Evolutionary conservation across 2,113 vertebrate species (phyloP).

Genomic region (Ammodytes dubius): DNA sequence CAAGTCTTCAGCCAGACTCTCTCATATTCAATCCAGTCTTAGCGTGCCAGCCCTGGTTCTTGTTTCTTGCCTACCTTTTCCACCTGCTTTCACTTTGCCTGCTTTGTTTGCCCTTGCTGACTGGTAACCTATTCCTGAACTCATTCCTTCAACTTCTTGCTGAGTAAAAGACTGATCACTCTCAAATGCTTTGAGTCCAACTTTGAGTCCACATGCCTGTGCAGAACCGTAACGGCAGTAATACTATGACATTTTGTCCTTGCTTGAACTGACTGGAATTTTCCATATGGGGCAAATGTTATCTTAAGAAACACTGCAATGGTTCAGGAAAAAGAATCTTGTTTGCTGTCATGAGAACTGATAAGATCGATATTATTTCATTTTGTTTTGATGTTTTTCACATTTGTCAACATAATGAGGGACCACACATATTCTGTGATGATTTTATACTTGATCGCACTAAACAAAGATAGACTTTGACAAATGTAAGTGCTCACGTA

Average conservation of each 20-base stretch:
- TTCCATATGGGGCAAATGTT: neutral
- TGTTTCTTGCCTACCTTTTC: no score
- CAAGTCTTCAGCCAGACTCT: neutral
- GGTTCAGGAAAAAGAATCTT: neutral
- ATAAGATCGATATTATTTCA: neutral
- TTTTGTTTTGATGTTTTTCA: slow-evolving; percentile 18
- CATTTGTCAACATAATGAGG: slow-evolving; percentile 18
- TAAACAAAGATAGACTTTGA: slow-evolving; percentile 46
- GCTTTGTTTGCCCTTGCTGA: neutral
- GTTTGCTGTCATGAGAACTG: slow-evolving; percentile 7
- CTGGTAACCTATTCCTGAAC: neutral
- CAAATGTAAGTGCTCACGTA: slow-evolving; percentile 11
- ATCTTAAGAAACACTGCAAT: neutral
- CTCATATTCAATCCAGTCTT: neutral
- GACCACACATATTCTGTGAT: slow-evolving; percentile 57
- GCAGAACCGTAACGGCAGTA: neutral
- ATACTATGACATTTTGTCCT: neutral
- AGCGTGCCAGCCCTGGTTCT: neutral
- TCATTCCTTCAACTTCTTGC: slow-evolving; percentile 1
- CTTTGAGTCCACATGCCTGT: neutral
- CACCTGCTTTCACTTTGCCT: no score
- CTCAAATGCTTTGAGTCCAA: slow-evolving; percentile 4
- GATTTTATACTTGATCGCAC: neutral
- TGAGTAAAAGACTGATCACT: neutral
- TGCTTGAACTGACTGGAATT: slow-evolving; percentile 5